These are phyloP conservation scores for Xestobium rufovillosum DNA, from an alignment of 2,888 invertebrate species.

Conservation along the genomic window DNA sequence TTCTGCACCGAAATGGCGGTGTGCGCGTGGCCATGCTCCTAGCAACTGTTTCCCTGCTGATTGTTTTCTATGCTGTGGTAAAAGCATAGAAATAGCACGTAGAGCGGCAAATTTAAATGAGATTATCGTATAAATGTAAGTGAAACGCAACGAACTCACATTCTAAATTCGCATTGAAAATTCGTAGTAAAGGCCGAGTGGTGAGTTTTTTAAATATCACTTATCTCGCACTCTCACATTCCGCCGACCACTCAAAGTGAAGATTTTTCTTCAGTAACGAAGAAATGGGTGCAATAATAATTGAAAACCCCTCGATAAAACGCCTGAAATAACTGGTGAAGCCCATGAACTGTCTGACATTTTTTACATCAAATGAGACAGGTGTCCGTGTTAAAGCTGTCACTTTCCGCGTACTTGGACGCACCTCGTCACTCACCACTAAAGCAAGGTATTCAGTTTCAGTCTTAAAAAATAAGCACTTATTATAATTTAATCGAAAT, in stretches of 20 bases:
- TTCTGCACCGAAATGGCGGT: too few species aligned
- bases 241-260: conserved; percentile 17
- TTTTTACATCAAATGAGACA: conserved; percentile 20
- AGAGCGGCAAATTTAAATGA: too few species aligned
- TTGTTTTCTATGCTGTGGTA: too few species aligned
- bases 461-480: conserved; percentile 19
- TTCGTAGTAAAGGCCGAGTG: conserved; percentile 16
- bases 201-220: conserved; percentile 17
- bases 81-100: too few species aligned
- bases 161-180: conserved; percentile 16
- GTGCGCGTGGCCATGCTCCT: too few species aligned
- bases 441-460: conserved; percentile 24
- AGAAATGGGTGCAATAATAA: conserved; percentile 19
- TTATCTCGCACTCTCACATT: conserved; percentile 16
- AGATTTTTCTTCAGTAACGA: conserved; percentile 19
- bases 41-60: too few species aligned
- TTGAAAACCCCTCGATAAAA: conserved; percentile 18
- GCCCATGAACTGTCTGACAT: conserved; percentile 21
- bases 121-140: too few species aligned
- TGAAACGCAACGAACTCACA: too few species aligned
- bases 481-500: conserved; percentile 20
- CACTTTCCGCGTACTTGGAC: conserved; percentile 21
- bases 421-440: conserved; percentile 17
- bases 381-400: conserved; percentile 17
- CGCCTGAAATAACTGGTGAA: conserved; percentile 18